phyloP scores from a whole-genome alignment of 2,113 vertebrate genomes.

The Perca flavescens region DNA sequence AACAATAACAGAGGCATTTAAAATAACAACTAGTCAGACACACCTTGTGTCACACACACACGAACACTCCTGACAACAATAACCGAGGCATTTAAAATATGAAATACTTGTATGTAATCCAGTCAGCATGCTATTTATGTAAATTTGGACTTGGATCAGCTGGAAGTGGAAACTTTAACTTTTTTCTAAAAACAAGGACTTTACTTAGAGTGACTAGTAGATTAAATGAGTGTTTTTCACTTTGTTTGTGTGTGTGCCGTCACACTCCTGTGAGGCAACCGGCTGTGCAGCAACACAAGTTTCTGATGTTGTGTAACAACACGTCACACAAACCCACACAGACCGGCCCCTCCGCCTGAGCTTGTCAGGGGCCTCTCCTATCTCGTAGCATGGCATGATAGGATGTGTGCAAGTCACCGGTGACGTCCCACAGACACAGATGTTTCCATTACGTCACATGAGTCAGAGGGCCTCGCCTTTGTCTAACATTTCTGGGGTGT shows the following conservation, averaged over 20 bases:
- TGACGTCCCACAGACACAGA: conserved; percentile 44
- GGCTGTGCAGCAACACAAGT: conserved; percentile 9
- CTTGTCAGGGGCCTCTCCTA: conserved; percentile 25
- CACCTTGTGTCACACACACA: conserved; percentile 10
- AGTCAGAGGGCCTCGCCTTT: background rate
- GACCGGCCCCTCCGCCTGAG: background rate
- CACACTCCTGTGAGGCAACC: conserved; percentile 19
- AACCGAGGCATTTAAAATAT: background rate
- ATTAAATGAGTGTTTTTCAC: background rate
- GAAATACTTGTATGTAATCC: background rate
- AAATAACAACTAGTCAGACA: background rate
- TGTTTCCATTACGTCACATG: conserved; percentile 57
- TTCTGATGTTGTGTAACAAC: conserved; percentile 34
- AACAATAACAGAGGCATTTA: background rate
- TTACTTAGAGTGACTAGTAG: background rate
- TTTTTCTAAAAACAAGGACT: background rate
- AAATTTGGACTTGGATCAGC: background rate
- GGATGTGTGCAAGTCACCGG: background rate
- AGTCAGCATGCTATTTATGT: background rate
- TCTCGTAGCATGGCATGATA: background rate
- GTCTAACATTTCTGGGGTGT: background rate
- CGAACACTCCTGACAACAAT: background rate
- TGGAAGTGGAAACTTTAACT: background rate
- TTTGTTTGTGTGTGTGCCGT: background rate
- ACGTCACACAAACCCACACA: background rate